These are phyloP conservation scores for Drosophila nr. perissopoda DNA, from an alignment of 2,888 invertebrate genomes.

Conservation along the genomic window DNA sequence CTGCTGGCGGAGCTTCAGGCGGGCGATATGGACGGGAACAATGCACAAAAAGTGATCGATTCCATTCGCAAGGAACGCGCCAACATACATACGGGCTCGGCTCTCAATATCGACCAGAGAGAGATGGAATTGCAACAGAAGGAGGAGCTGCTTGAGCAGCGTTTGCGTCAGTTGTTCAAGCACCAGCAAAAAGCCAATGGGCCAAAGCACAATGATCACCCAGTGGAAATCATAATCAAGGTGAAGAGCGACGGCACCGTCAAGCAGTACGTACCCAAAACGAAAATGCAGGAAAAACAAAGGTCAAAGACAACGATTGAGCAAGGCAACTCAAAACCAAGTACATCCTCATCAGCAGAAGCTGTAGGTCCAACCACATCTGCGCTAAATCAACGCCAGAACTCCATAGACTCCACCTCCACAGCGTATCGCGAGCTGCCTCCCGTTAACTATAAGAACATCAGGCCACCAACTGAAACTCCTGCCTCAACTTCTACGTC, in stretches of 20 bases:
- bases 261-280: conserved; percentile 50
- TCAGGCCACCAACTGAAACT: background rate
- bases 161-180: conserved; percentile 52
- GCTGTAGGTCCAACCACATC: background rate
- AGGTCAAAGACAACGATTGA: conserved; percentile 1
- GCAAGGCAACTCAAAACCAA: conserved; percentile 5
- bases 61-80: conserved; percentile 79
- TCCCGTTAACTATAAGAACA: conserved; percentile 48
- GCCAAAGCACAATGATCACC: conserved; percentile 38
- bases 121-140: conserved; percentile 78
- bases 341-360: conserved; percentile 5
- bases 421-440: conserved; percentile 82
- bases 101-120: conserved; percentile 54
- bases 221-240: conserved; percentile 82
- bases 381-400: conserved; percentile 36
- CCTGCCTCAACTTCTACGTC: background rate
- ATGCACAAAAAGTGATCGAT: conserved; percentile 70
- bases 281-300: conserved; percentile 21
- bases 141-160: conserved; percentile 71
- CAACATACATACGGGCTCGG: conserved; percentile 60
- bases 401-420: conserved; percentile 78
- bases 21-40: conserved; percentile 52
- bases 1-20: conserved; percentile 76
- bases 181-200: conserved; percentile 27
- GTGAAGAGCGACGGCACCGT: conserved; percentile 67